Evolutionary conservation across 2,888 invertebrate species (phyloP), one percentile per base, ranked within the genome.

Genomic region (Tricholauxania praeusta): DNA sequence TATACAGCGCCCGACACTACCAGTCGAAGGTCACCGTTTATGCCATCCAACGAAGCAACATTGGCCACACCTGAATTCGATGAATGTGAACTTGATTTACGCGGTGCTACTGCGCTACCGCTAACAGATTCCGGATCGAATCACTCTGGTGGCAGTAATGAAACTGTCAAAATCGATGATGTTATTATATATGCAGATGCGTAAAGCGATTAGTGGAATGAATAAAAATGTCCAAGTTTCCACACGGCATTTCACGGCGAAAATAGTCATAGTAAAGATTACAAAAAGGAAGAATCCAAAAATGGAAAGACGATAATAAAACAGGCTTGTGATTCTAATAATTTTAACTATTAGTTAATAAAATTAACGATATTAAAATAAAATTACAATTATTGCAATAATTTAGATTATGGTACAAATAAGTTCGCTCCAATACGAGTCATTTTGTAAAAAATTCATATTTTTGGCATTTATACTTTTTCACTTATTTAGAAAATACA

Each of bases 61-160:
- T 62, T 77, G 17, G 78, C 74, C 17, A 19, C 75, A 12, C 72
- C 75, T 14, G 76, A 76, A 48, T 8, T 59, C 14, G 71, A 69
- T 39, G 78, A 79, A 49, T 72, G 72, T 28, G 77, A 79, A 5
- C 51, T 69, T 12, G 78, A 78, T 64, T 75, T 82, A 80, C 78
- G 81, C 22, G 79, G 81, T 39, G 80, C 79, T 53, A 74, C 78
- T 72, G 77, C 81, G 49, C 75, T 80, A 68, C 76, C 78, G 66
- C 76, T 80, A 64, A 66, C 77, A 55, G 84, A 86, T 77, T 80
- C 82, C 2, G 81, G 83, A n/a, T 87, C 87, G 14, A 81, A 87
- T 82, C 87, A 88, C 81, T 88, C 88, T 19, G 88, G 88, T 60
- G 87, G 87, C 74, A 87, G 87, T 76, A 81, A 86, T 81, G 85